These are phyloP conservation scores for Dicerorhinus sumatrensis DNA, from an alignment of 2,113 vertebrate species.

Conservation along the genomic window DNA sequence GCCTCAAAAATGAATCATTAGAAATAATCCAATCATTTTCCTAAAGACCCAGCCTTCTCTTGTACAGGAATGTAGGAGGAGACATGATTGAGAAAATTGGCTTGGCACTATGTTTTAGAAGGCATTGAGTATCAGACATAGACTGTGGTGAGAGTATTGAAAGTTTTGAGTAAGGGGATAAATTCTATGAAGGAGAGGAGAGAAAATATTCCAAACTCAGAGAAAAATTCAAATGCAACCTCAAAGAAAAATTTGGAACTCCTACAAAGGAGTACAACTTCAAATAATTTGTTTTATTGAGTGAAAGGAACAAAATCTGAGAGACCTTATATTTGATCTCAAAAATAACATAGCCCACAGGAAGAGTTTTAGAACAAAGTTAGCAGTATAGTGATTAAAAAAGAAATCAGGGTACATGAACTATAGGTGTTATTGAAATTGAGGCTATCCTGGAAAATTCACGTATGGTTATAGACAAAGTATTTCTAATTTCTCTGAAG, in stretches of 20 bases:
- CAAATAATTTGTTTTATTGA: slow-evolving; percentile 12
- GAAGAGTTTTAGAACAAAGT: not conserved
- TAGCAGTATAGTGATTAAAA: not conserved
- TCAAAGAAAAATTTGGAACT: not conserved
- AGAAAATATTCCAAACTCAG: not conserved
- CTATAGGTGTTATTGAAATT: not conserved
- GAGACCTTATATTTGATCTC: not conserved
- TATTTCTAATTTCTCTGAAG: not conserved
- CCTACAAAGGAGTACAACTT: not conserved
- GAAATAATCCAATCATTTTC: not conserved
- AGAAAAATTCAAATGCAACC: not conserved
- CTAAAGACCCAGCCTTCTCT: not conserved
- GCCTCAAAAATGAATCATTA: not conserved
- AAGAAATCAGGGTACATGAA: not conserved
- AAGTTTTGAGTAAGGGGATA: not conserved
- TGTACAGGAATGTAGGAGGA: not conserved
- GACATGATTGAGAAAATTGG: not conserved
- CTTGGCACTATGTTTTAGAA: not conserved
- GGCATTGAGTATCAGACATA: not conserved
- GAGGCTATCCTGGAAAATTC: not conserved
- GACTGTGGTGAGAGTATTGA: accelerated
- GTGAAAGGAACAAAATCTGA: not conserved
- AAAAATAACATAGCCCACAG: not conserved
- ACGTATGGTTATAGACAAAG: not conserved
- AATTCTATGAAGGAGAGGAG: not conserved